Evolutionary conservation across 1,140 invertebrate species (phyloP).

Genomic region (Xylocopa sonorina): DNA sequence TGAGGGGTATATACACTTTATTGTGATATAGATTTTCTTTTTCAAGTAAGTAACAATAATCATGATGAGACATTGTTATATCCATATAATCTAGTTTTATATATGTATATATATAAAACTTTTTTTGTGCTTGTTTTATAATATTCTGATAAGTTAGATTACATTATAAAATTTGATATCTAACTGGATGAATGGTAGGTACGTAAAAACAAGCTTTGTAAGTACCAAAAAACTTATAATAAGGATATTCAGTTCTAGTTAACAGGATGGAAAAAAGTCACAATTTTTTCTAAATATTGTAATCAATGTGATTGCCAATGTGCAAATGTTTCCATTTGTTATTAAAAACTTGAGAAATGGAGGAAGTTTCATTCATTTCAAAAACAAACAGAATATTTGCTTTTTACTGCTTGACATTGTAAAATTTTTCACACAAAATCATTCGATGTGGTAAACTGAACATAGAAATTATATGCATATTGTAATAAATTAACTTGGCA

Average conservation of each 20-base stretch:
- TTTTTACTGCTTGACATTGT: conserved; percentile 8
- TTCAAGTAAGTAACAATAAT: conserved; percentile 7
- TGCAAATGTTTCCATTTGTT: conserved; percentile 28
- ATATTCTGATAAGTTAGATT: neutral
- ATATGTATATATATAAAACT: conserved; percentile 7
- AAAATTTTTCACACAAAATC: neutral
- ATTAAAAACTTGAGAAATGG: conserved; percentile 7
- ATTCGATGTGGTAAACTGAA: neutral
- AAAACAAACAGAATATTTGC: neutral
- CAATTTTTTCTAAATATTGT: neutral
- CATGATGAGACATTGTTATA: too few species aligned
- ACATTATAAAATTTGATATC: neutral
- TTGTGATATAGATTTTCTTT: conserved; percentile 8
- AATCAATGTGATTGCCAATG: neutral
- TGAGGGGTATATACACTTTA: neutral
- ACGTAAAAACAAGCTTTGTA: neutral
- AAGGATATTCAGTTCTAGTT: neutral
- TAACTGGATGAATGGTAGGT: neutral
- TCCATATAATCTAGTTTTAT: too few species aligned
- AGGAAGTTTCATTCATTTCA: neutral
- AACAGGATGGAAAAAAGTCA: neutral
- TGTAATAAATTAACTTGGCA: neutral
- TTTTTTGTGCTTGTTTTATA: neutral
- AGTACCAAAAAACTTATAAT: neutral
- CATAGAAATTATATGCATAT: neutral